Conservation (phyloP, 2,113 vertebrate genomes). For the Halichoerus grypus region DNA sequence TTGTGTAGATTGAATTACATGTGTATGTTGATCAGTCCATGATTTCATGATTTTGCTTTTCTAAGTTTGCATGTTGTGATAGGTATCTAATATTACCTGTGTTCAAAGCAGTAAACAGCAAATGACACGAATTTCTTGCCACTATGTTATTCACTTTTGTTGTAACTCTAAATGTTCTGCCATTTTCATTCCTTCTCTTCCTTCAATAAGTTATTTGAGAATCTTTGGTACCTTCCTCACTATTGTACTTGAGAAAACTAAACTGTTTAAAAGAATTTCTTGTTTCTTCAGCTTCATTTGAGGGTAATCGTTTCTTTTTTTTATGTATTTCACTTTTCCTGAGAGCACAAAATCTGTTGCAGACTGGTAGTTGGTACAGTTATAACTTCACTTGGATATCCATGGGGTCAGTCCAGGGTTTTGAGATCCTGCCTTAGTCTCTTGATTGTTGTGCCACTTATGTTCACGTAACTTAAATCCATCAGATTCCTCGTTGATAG, state of each 20-base stretch:
- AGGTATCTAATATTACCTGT: neutral
- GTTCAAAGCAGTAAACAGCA: neutral
- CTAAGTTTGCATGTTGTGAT: neutral
- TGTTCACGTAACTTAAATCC: neutral
- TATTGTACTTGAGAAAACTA: neutral
- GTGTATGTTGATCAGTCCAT: neutral
- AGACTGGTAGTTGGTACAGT: neutral
- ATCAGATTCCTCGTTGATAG: neutral
- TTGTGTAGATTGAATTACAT: neutral
- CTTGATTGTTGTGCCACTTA: neutral
- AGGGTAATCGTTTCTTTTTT: neutral
- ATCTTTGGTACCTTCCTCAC: neutral
- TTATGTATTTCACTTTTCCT: neutral
- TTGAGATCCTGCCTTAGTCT: neutral
- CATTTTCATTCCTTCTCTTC: conserved; percentile 20
- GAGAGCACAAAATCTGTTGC: neutral
- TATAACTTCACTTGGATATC: neutral
- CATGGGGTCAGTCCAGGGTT: neutral
- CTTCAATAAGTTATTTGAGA: neutral
- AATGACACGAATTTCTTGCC: neutral
- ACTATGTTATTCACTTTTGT: neutral
- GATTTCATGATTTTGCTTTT: neutral
- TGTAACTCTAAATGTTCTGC: neutral
- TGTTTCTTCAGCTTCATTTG: neutral
- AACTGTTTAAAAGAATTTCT: neutral